Evolutionary conservation across 2,888 invertebrate genomes (phyloP), one percentile per base, ranked within the genome.

Genomic region (Mythimna ferrago): DNA sequence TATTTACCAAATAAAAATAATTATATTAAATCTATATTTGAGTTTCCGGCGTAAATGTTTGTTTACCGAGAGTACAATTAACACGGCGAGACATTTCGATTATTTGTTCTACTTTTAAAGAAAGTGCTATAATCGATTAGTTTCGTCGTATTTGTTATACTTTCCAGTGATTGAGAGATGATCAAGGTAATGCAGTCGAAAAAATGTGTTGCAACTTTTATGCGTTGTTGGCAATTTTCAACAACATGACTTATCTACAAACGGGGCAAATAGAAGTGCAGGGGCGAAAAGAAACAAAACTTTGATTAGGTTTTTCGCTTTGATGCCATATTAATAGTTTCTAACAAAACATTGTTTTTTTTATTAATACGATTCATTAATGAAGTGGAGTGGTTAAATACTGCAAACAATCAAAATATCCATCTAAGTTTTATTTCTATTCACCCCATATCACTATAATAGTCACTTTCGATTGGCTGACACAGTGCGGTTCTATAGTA

Each of bases 1-100:
- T 76, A 78, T 70, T 79, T 73, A 82, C 71, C 14, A 10, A 82
- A 86, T 84, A 81, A 84, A 86, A 86, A 82, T 81, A 84, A 81
- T 71, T 86, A 76, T 80, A 83, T 68, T 67, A 64, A 56, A 65
- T 21, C 16, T 65, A 53, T 67, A 58, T 58, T 56, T 21, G 19
- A 71, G 61, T 61, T 3, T 0, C 21, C 38, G 41, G 41, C 41
- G 14, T 41, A 21, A 21, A 21, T 7, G 32, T 57, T 48, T 21
- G 16, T 51, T 63, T 5, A 67, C 14, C 9, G 26, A 53, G 1
- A 53, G 64, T 38, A 56, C 4, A 76, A 57, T 70, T 21, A 70
- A 72, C 60, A 48, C 48, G 66, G 41, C 35, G 14, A 54, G 16
- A 16, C 35, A 35, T 51, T 32, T 51, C 21, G 68, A 64, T 56